Percentiles rank a stretch among this genome's conserved stretches.
Evolutionary conservation across 2,113 vertebrate species (phyloP).

Genomic region (Speoplatyrhinus poulsoni): DNA sequence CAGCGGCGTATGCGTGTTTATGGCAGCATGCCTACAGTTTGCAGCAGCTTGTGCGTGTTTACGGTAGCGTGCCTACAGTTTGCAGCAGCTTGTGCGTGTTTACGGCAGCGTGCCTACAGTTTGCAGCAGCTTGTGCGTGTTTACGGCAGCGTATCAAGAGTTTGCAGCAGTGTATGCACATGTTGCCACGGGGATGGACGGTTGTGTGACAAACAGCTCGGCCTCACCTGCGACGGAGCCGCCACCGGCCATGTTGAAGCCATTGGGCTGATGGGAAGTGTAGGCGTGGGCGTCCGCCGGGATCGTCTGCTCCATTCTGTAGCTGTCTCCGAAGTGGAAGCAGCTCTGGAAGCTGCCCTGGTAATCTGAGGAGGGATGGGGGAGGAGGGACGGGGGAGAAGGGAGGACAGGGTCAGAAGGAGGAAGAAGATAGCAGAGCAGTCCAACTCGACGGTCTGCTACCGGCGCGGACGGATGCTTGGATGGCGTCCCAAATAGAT

Average conservation of each 20-base stretch:
- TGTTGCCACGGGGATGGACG: no score
- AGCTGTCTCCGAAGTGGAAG: slow-evolving; percentile 92
- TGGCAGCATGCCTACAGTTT: no score
- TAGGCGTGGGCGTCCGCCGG: slow-evolving; percentile 82
- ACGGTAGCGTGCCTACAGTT: no score
- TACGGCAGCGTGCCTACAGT: no score
- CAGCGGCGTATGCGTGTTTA: no score
- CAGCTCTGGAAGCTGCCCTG: slow-evolving; percentile 95
- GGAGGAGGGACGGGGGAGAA: slow-evolving; percentile 45
- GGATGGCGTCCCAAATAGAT: no score
- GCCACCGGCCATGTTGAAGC: slow-evolving; percentile 83
- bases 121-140: no score
- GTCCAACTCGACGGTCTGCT: neutral
- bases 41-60: no score
- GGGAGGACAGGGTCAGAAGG: slow-evolving; percentile 13
- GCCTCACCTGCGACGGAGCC: slow-evolving; percentile 81
- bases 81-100: no score
- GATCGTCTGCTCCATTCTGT: slow-evolving; percentile 85
- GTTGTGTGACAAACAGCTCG: neutral
- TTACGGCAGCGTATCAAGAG: no score
- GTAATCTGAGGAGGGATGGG: slow-evolving; percentile 81
- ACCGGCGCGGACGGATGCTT: no score
- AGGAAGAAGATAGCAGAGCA: slow-evolving; percentile 29
- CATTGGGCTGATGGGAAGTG: slow-evolving; percentile 83
- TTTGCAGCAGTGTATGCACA: no score